Base-by-base conservation (phyloP, 2,888 invertebrate species). In the Cantharis rustica region DNA sequence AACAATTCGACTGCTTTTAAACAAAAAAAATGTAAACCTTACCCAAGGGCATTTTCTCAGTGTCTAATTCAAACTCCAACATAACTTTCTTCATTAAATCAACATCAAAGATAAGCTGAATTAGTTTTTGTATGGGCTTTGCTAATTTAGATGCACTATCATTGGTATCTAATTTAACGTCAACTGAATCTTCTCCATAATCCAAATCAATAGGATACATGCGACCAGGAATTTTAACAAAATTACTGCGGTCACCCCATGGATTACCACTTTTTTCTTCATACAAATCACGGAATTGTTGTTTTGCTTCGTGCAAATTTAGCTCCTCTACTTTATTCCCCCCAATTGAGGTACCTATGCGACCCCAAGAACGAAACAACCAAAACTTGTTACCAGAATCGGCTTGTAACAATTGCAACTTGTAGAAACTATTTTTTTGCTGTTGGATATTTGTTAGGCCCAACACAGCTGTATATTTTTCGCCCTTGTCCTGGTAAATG, bases 1-100 rank as follows among this genome's bases (percentile, higher is more conserved):
- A 66, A 72, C 69, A 75, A 68, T 13, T 66, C 4, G 11, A 11
- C 23, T 31, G 15, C 2, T 9, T 27, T 16, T 16, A 10, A 4
- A 20, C 13, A 10, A 13, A 73, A n/a, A 73, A 63, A 23, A 70
- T 69, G 16, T 66, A 16, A 75, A 31, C 26, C 16, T 75, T 78
- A 81, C 83, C 99, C 10, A 99, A 89, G 0, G 99, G 99, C 99
- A 99, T 98, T 89, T 99, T 98, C 79, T 98, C 97, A 83, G 96
- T 92, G 87, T 99, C 99, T 82, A 99, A 90, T 90, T 99, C 98
- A 88, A 98, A 98, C 86, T 98, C 98, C 85, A 95, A 87, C 92
- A 99, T 93, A 0, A 96, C 94, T 86, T 93, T 93, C 86, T 97
- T 97, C 98, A 99, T 99, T 9, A 91, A 90, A 76, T 95, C 92